Evolutionary conservation across 1,140 invertebrate species (phyloP).

Genomic region (Frieseomelitta varia): DNA sequence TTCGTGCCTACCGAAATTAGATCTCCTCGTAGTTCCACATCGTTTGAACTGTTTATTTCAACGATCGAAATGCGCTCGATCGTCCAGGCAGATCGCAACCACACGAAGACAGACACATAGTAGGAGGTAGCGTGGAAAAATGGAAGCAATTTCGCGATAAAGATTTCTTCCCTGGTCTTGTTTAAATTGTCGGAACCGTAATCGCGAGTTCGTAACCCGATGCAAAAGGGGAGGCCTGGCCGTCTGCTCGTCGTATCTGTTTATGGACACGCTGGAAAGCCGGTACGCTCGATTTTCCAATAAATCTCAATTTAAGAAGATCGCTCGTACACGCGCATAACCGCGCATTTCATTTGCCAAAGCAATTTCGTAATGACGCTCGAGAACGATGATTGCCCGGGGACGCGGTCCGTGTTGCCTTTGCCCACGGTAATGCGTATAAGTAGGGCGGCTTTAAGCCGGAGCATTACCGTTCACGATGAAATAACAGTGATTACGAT

Average conservation of each 20-base stretch:
- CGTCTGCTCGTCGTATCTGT: neutral
- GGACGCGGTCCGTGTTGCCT: slow-evolving; percentile 57
- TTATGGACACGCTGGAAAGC: slow-evolving; percentile 41
- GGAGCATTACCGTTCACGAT: slow-evolving; percentile 78
- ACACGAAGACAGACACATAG: neutral
- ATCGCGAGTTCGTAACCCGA: slow-evolving; percentile 44
- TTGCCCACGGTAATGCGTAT: slow-evolving; percentile 73
- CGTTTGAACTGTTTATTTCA: neutral
- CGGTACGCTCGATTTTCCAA: slow-evolving; percentile 67
- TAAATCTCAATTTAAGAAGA: slow-evolving; percentile 71
- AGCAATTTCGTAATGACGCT: slow-evolving; percentile 79
- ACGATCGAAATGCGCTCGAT: neutral
- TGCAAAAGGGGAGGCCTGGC: slow-evolving; percentile 1
- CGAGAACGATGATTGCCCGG: slow-evolving; percentile 74
- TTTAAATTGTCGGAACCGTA: slow-evolving; percentile 8
- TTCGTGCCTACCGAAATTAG: neutral
- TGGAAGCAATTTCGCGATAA: slow-evolving; percentile 11
- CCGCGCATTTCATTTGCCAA: slow-evolving; percentile 77
- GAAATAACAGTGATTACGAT: slow-evolving; percentile 79
- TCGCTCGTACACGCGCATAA: slow-evolving; percentile 45
- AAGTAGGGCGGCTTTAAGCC: slow-evolving; percentile 77
- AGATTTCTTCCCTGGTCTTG: neutral
- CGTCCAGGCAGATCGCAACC: neutral
- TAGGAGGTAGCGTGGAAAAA: neutral
- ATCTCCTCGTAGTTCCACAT: neutral